Evolutionary conservation across 2,113 vertebrate species (phyloP), one percentile per base, ranked within the genome.

Genomic region (Thomomys bottae): DNA sequence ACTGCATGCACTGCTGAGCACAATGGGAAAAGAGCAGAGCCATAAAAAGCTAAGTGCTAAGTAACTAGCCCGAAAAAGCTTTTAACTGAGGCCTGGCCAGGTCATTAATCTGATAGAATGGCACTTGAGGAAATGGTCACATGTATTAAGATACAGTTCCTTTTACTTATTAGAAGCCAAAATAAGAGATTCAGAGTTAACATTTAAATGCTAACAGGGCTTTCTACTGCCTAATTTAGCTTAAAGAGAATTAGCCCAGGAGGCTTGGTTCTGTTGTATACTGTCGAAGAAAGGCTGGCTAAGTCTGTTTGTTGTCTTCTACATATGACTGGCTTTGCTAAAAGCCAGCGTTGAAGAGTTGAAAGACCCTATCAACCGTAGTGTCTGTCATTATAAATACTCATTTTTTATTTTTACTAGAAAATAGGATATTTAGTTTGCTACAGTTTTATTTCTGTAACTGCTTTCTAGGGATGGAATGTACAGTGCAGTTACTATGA

Each of bases 21-120:
- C 97, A 98, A 98, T 98, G 97, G 95, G 97, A 96, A 98, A 97
- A 96, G 89, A 94, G 96, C 98, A 98, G 96, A 97, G 96, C 97
- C 87, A 95, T 98, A 96, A 98, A 98, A 91, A 42, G 66, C 89
- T 96, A 96, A 98, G 96, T 97, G 96, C 93, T 89, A 96, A 97
- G 95, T 97, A 97, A 97, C 89, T 96, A 96, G 79, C 91, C 96
- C 94, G 96, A 96, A 97, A 97, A 97, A 91, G 85, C 78, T 96
- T 96, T 97, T 95, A 98, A 96, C 97, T 94, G 94, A 95, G 87
- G 97, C 94, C 92, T 90, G 93, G 71, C 88, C 80, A 66, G 81
- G 95, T 96, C 96, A 97, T 98, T 98, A 98, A 96, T 96, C 97
- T 97, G 87, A 66, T 92, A 94, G 91, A 97, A 95, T 79, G 95